Evolutionary conservation across 2,888 invertebrate species (phyloP), one percentile per base, ranked within the genome.

Genomic region (Rhopalosiphum nymphaeae): DNA sequence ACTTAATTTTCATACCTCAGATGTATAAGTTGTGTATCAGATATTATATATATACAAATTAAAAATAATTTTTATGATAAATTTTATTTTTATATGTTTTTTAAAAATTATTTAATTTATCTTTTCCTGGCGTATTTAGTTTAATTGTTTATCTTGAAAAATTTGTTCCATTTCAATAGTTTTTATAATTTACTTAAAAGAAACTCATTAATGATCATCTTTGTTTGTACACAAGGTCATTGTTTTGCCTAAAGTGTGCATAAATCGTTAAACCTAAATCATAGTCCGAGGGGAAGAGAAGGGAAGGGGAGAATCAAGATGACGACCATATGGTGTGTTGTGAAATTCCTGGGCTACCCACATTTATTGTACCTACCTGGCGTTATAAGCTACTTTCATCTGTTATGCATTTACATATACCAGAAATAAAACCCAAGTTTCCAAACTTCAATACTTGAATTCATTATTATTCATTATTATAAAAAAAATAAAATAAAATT

Each of bases 261-360:
- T 90, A 93, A 90, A 85, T 84, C 93, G 85, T 85, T 93, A 93
- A 93, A 93, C 94, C 91, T 53, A 86, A 94, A 86, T 91, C 85
- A 61, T 53, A 3, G 67, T 53, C 57, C 26, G 49, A 61, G 49
- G 44, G 26, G 85, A 78, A 78, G n/a, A 78, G 49, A 86, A 91
- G 67, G 29, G 91, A 86, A 87, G 86, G 67, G 91, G 67, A 91
- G 61, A 91, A 85, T 91, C 94, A 49, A n/a, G 86, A 94, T 91
- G 90, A 53, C 94, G 94, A 94, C 94, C 94, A 94, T 94, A 94
- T 94, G 94, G 94, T 89, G 94, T 90, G 90, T 94, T 94, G 94
- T 94, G 94, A 94, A 94, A 94, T 94, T 94, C 94, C 86, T 94
- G 53, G 87, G 67, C 94, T 94, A 91, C 94, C 94, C 91, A 94